Evolutionary conservation across 1,140 invertebrate species (phyloP).

Genomic region (Drosophila eugracilis): DNA sequence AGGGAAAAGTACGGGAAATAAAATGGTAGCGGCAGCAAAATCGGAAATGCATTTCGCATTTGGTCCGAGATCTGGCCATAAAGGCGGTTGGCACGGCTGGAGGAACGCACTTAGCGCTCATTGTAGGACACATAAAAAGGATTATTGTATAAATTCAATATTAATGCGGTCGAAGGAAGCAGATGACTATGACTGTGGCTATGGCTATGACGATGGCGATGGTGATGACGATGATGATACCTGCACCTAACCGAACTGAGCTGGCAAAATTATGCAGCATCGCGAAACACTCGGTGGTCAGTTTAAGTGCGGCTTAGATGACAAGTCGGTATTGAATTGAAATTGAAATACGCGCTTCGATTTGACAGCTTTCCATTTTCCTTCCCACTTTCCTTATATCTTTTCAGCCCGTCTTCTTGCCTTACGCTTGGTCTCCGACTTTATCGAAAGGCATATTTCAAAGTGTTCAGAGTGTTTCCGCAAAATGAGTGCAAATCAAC

Average conservation of each 20-base stretch:
- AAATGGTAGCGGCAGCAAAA: slow-evolving; percentile 2
- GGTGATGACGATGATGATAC: not conserved
- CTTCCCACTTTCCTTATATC: not conserved
- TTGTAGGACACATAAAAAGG: slow-evolving; percentile 79
- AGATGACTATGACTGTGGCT: slow-evolving; percentile 2
- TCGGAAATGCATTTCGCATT: slow-evolving; percentile 22
- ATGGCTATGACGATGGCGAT: slow-evolving; percentile 1
- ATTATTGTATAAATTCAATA: slow-evolving; percentile 82
- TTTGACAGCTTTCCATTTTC: slow-evolving; percentile 27
- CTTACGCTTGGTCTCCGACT: slow-evolving; percentile 19
- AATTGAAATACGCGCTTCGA: slow-evolving; percentile 70
- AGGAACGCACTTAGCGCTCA: slow-evolving; percentile 67
- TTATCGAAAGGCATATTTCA: slow-evolving; percentile 71
- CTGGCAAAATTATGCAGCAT: slow-evolving; percentile 78
- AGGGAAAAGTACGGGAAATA: not conserved
- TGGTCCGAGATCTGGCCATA: slow-evolving; percentile 55
- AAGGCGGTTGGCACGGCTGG: slow-evolving; percentile 52
- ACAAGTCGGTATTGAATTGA: slow-evolving; percentile 33
- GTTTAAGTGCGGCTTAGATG: slow-evolving; percentile 70
- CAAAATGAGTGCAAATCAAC: slow-evolving; percentile 68
- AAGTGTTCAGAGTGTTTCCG: slow-evolving; percentile 61
- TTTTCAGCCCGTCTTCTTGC: slow-evolving; percentile 13
- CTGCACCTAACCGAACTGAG: slow-evolving; percentile 41
- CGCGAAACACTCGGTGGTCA: slow-evolving; percentile 71
- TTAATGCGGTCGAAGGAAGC: slow-evolving; percentile 55